Evolutionary conservation across 1,140 invertebrate genomes (phyloP).

Genomic region (Pomacea maculata): DNA sequence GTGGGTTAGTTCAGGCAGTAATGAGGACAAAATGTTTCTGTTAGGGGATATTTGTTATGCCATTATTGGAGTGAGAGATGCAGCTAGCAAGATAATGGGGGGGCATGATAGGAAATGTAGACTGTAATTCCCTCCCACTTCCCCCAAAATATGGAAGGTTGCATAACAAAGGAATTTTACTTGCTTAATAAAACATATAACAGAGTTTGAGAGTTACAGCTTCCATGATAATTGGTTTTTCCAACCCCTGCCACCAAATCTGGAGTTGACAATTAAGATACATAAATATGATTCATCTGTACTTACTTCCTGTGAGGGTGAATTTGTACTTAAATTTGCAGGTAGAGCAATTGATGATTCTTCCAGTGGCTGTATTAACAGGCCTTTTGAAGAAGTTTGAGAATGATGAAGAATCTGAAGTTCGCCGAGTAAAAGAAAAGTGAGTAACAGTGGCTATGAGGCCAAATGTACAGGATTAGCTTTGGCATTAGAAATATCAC

Average conservation of each 20-base stretch:
- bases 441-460: conserved; percentile 54
- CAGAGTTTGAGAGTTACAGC: not conserved
- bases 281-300: not conserved
- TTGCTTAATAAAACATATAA: not conserved
- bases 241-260: not conserved
- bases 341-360: conserved; percentile 85
- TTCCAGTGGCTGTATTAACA: conserved; percentile 80
- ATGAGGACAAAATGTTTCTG: too few relatives aligned
- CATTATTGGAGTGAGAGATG: too few relatives aligned
- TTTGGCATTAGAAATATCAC: too few relatives aligned
- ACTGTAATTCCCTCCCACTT: too few relatives aligned
- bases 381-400: conserved; percentile 82
- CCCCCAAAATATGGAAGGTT: too few relatives aligned
- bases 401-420: conserved; percentile 80
- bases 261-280: not conserved
- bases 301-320: not conserved
- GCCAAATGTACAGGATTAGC: too few relatives aligned
- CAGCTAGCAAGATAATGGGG: too few relatives aligned
- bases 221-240: not conserved
- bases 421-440: conserved; percentile 77
- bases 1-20: too few relatives aligned
- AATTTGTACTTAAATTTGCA: conserved; percentile 28
- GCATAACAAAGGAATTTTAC: not conserved
- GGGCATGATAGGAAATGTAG: too few relatives aligned
- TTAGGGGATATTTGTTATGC: too few relatives aligned